A percentile compares a stretch with the other conserved stretches of the same genome.
Conservation (phyloP, 2,888 invertebrate species). For the Ectemnius continuus region DNA sequence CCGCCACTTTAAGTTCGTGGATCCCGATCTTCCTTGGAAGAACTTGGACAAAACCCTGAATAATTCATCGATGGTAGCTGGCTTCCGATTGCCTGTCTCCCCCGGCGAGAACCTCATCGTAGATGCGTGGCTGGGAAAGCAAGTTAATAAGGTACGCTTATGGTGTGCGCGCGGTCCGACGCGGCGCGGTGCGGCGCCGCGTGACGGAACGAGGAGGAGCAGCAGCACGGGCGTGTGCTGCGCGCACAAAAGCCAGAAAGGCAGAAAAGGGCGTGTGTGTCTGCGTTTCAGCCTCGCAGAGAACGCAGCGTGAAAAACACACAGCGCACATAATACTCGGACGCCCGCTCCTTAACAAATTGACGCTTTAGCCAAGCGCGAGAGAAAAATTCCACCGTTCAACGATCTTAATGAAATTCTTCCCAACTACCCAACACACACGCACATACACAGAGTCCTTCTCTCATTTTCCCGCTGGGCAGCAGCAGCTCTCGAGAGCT, state of each 20-base stretch:
- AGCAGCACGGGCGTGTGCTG: not conserved
- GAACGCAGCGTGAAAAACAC: constrained; percentile 8
- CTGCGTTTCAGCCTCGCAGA: constrained; percentile 9
- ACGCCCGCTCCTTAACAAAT: constrained; percentile 39
- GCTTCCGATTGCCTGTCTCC: constrained; percentile 51
- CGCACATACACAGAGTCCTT: too few species aligned
- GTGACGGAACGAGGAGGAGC: constrained; percentile 36
- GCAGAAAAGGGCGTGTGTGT: constrained; percentile 34
- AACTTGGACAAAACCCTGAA: constrained; percentile 42
- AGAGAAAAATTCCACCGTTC: constrained; percentile 29
- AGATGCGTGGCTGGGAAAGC: constrained; percentile 37
- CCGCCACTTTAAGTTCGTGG: not conserved
- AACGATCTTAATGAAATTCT: constrained; percentile 19
- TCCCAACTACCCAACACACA: not conserved
- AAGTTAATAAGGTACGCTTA: constrained; percentile 59
- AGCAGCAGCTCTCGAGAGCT: too few species aligned
- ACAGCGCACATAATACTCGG: constrained; percentile 19
- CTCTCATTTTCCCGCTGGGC: too few species aligned
- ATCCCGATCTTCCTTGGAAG: constrained; percentile 21
- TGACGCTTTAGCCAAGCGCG: constrained; percentile 21
- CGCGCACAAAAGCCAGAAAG: constrained; percentile 16
- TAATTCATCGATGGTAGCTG: constrained; percentile 48
- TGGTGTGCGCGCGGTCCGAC: constrained; percentile 50
- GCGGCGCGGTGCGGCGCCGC: not conserved
- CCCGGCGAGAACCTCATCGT: constrained; percentile 38